Base-by-base conservation (phyloP, 2,888 invertebrate genomes). In the Archips xylosteana region DNA sequence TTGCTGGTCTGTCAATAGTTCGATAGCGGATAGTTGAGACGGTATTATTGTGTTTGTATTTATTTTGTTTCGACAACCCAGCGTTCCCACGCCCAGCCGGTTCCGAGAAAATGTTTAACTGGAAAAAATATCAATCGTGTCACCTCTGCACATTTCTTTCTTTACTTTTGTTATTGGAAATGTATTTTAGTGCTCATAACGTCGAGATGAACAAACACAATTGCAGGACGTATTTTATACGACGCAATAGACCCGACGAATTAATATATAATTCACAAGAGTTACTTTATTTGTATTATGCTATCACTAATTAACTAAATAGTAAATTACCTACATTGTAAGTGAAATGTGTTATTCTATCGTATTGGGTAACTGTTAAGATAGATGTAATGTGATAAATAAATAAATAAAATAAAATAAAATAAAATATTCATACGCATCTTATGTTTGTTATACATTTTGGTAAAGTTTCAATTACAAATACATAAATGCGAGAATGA, bases 1-100 rank as follows among this genome's bases (percentile, higher is more conserved):
- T 15, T 69, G 74, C 74, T 76, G 78, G 78, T 80, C 85, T 78
- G 90, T 91, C 87, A 91, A 91, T 84, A 91, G 81, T 82, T 85
- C 84, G 81, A 85, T 85, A 86, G 81, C 83, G 84, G 85, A 81
- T 78, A 74, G 67, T 73, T 67, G 70, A 68, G 77, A 79, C 81
- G 81, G 80, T 79, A 81, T 83, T 86, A 85, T 84, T 82, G 79
- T 87, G 81, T 88, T 87, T 88, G 85, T 89, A 83, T 90, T 90
- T 90, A 88, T 88, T 87, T 83, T 85, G 87, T 83, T 81, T 80
- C 80, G 71, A 83, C 82, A 76, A 75, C 78, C 80, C 67, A 72
- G 42, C 79, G 78, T 88, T 91, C 92, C 81, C 90, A 91, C 91
- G 89, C 78, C 79, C 75, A 78, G 77, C 77, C 63, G 49, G 70